These are phyloP conservation scores for Metellina segmentata DNA, from an alignment of 2,888 invertebrate species.

Conservation along the genomic window DNA sequence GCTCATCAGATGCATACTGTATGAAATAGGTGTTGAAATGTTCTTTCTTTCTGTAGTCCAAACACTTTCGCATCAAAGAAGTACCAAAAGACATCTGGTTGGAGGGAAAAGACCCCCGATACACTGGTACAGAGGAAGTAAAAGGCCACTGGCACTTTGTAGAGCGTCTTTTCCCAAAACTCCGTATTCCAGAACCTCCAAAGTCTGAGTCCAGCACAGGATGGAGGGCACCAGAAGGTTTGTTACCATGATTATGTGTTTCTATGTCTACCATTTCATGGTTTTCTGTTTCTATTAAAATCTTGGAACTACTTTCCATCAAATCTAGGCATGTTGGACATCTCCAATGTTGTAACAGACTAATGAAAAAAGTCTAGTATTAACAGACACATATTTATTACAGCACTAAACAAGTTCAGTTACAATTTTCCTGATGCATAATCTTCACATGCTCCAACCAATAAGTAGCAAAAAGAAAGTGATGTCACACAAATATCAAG, in stretches of 20 bases:
- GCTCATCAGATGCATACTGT: too few relatives aligned
- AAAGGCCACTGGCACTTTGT: slow-evolving; percentile 70
- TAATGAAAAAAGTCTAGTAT: too few relatives aligned
- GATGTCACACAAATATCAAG: too few relatives aligned
- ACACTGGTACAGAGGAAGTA: slow-evolving; percentile 66
- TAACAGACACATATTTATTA: too few relatives aligned
- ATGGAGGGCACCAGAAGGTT: slow-evolving; percentile 66
- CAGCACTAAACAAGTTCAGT: too few relatives aligned
- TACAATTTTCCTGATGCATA: too few relatives aligned
- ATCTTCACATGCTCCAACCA: too few relatives aligned
- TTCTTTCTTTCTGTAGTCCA: neutral
- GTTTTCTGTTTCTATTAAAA: neutral
- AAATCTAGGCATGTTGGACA: too few relatives aligned
- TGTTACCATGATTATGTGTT: neutral
- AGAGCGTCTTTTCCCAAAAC: slow-evolving; percentile 61
- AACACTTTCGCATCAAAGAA: slow-evolving; percentile 13
- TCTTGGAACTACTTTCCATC: too few relatives aligned
- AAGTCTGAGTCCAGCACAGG: slow-evolving; percentile 17
- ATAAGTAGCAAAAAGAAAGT: too few relatives aligned
- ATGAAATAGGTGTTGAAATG: neutral
- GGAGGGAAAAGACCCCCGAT: slow-evolving; percentile 39
- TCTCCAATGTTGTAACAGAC: too few relatives aligned
- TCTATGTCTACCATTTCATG: too few relatives aligned
- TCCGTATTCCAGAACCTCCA: slow-evolving; percentile 41
- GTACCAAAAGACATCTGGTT: slow-evolving; percentile 69